Percentiles rank a stretch among this genome's conserved stretches.
phyloP scores from a whole-genome alignment of 2,797 vertebrate genomes.

The Tadarida brasiliensis region DNA sequence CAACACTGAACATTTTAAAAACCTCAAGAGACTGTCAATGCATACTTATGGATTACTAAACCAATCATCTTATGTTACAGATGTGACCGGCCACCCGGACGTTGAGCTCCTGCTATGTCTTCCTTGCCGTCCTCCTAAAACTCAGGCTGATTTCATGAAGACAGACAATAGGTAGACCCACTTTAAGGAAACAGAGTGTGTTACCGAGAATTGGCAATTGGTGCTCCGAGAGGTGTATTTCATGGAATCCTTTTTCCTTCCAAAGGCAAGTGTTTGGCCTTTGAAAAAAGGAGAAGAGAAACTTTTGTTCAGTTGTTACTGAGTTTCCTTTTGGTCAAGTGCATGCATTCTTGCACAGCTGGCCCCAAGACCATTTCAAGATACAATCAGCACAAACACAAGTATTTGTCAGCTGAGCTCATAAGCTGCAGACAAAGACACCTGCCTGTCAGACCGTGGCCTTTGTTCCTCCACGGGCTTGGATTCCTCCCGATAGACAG shows the following conservation, averaged over 20 bases:
- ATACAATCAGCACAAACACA: conserved; percentile 54
- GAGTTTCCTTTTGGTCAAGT: background rate
- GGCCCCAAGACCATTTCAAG: background rate
- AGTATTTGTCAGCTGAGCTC: background rate
- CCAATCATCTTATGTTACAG: background rate
- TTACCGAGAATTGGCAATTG: background rate
- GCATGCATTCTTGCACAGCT: background rate
- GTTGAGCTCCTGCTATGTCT: background rate
- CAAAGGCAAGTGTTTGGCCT: background rate
- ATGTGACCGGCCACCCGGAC: background rate
- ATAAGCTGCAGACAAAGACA: background rate
- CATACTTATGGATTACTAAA: background rate
- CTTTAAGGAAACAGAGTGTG: background rate
- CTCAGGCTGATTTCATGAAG: conserved; percentile 28
- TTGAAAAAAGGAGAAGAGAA: conserved; percentile 32
- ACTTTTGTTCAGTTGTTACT: background rate
- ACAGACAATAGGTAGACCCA: background rate
- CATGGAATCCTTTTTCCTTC: background rate
- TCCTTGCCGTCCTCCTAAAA: conserved; percentile 21
- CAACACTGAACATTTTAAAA: background rate
- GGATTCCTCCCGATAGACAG: background rate
- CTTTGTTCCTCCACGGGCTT: background rate
- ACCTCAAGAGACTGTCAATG: background rate
- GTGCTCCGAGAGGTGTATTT: background rate
- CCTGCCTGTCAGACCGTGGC: background rate